A percentile compares a stretch with the other conserved stretches of the same genome.
Conservation (phyloP, 2,888 invertebrate genomes). For the Zelleria hepariella region DNA sequence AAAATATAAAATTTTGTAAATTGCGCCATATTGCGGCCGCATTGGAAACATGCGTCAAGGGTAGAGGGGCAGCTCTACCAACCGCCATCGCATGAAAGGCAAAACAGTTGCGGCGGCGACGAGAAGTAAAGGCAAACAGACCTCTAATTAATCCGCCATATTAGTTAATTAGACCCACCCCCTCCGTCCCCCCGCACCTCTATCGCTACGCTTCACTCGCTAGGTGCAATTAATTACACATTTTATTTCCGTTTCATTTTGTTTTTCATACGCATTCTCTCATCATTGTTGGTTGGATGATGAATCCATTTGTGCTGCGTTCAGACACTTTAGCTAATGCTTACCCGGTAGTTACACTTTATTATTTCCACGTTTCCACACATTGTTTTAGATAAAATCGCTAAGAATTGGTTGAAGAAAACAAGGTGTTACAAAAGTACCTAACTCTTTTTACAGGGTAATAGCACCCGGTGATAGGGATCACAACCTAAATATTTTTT, state of each 20-base stretch:
- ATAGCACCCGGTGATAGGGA: too few species aligned
- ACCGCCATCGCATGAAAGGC: neutral
- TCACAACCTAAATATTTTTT: too few species aligned
- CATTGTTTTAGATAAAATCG: too few species aligned
- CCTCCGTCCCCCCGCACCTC: constrained; percentile 12
- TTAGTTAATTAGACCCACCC: constrained; percentile 44
- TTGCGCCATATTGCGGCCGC: too few species aligned
- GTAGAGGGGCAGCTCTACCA: too few species aligned
- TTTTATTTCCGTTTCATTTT: constrained; percentile 10
- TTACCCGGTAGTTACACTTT: too few species aligned
- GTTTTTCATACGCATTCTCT: constrained; percentile 1
- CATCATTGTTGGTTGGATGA: neutral
- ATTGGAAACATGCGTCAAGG: too few species aligned
- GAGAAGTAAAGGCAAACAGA: constrained; percentile 20
- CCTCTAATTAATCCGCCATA: constrained; percentile 52
- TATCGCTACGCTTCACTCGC: constrained; percentile 24
- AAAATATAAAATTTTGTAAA: too few species aligned
- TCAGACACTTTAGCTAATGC: neutral
- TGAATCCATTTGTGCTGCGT: neutral
- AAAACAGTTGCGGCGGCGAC: constrained; percentile 3
- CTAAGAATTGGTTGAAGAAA: too few species aligned
- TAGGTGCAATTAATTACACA: constrained; percentile 26
- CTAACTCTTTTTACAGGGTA: too few species aligned
- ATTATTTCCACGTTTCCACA: too few species aligned
- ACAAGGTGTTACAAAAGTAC: too few species aligned